These are phyloP conservation scores for Mylabris sibirica DNA, from an alignment of 2,888 invertebrate species.

Conservation along the genomic window DNA sequence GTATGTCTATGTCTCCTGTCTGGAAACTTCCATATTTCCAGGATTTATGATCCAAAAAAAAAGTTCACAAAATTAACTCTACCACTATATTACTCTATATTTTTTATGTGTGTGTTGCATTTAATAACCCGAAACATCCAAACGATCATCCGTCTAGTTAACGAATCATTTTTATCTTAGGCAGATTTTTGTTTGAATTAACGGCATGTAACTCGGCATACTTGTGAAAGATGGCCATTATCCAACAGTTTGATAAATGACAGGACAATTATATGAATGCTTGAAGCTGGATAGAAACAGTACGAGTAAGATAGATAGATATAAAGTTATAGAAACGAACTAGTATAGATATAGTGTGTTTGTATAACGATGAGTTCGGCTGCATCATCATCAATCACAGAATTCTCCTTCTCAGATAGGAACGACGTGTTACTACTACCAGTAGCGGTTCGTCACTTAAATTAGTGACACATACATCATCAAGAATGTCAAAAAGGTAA, in stretches of 20 bases:
- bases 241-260: conserved; percentile 53
- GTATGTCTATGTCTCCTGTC: background rate
- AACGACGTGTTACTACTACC: too few species aligned
- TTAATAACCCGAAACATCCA: background rate
- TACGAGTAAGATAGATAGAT: background rate
- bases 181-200: conserved; percentile 35
- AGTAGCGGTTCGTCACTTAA: background rate
- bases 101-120: background rate
- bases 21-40: background rate
- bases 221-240: conserved; percentile 49
- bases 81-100: background rate
- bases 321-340: background rate
- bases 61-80: background rate
- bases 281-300: background rate
- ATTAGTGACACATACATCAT: too few species aligned
- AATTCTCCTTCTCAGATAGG: background rate
- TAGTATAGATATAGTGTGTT: background rate
- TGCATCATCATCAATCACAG: conserved; percentile 6
- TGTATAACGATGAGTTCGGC: background rate
- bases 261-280: conserved; percentile 55
- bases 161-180: conserved; percentile 1
- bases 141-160: background rate
- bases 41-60: background rate
- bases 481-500: too few species aligned
- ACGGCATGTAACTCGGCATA: conserved; percentile 39